Conservation (phyloP, 2,113 vertebrate species). For the Eptesicus fuscus region DNA sequence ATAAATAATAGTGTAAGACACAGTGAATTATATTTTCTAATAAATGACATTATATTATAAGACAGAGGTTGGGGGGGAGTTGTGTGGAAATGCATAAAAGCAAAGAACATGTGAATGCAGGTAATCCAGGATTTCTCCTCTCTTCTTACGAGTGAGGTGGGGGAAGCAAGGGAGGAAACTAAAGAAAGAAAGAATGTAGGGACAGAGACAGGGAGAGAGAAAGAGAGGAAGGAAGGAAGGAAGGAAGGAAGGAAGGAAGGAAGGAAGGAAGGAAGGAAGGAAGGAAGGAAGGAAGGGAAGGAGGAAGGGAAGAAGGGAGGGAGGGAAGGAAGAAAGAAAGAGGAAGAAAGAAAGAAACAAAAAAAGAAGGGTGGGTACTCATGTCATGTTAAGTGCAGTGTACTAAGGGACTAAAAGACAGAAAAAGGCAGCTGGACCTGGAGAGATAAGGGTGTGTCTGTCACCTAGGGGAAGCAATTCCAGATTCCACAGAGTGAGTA, state of each 20-base stretch:
- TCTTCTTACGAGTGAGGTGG: neutral
- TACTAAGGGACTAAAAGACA: neutral
- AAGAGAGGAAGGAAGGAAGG: too few species aligned
- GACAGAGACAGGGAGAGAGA: neutral
- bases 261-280: accelerated
- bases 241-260: too few species aligned
- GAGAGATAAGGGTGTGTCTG: neutral
- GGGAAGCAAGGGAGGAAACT: neutral
- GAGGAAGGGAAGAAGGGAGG: too few species aligned
- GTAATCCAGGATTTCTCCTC: neutral
- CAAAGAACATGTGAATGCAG: neutral
- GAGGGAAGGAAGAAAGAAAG: accelerated
- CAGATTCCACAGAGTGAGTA: neutral
- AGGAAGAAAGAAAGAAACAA: neutral
- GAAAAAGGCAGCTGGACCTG: neutral
- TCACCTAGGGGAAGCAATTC: neutral
- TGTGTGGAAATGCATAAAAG: neutral
- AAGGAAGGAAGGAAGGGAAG: accelerated
- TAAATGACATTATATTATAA: conserved; percentile 52
- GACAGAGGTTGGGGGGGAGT: neutral
- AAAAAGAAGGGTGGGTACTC: neutral
- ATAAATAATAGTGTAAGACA: conserved; percentile 58
- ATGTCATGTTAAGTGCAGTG: neutral
- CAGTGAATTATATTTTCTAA: conserved; percentile 61
- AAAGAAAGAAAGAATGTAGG: neutral